Base-by-base conservation (phyloP, 2,113 vertebrate species). In the Lutjanus erythropterus region DNA sequence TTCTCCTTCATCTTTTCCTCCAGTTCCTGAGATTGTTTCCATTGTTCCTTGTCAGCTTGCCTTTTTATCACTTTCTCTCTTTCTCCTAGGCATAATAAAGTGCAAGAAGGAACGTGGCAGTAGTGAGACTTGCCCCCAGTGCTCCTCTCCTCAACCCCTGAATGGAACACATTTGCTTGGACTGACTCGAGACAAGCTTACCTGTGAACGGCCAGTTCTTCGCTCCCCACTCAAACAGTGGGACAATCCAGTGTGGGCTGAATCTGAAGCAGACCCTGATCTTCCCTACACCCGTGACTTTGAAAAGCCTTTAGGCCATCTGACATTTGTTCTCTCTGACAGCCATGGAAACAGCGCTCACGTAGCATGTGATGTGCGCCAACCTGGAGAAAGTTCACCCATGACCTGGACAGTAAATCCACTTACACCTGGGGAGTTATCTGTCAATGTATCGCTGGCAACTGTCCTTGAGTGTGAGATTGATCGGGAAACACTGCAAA, bases 41-140 rank as follows among this genome's bases (percentile, higher is more conserved):
- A 31, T 25, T 0, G 11, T 41, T 60, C 46, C 33, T 47, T 71
- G 23, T 21, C 0, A 4, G n/a, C 4, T 2, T 53, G 19, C 46
- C 4, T 35, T 55, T 65, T 64, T 29, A 18, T 41, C 29, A 35
- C 12, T 37, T 19, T 15, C 7, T 33, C 25, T 42, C 7, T 81
- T 46, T 86, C 11, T 76, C 67, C 29, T 84, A 53, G 95, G 94
- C 18, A 83, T 95, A 62, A 91, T 96, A 71, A 96, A 95, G 81
- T 96, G 95, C 70, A 96, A 94, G 75, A 96, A 95, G 72, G 95
- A 96, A n/a, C 92, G 93, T n/a, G 88, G 81, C 27, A 71, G 85
- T 21, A 85, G 19, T 71, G 93, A 94, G 33, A 83, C 33, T 19
- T 96, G 95, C 75, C 89, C 93, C 9, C 78, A 84, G 58, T 96